Evolutionary conservation across 2,888 invertebrate species (phyloP).

Genomic region (Encarsia formosa): DNA sequence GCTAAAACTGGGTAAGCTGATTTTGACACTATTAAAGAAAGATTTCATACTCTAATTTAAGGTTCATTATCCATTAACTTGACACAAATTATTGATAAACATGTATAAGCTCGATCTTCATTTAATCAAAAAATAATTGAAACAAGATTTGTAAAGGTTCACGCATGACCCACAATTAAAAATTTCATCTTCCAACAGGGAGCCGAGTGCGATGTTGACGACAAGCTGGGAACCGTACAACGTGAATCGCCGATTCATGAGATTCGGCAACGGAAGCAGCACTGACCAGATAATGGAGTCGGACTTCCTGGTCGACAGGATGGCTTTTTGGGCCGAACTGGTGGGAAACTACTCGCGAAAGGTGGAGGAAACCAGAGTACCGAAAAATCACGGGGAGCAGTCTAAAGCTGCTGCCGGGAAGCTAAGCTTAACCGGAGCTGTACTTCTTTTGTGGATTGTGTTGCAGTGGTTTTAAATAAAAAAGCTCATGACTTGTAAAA

Average conservation of each 20-base stretch:
- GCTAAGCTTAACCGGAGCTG: no score
- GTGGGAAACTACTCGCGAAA: slow-evolving; percentile 31
- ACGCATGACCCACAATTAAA: no score
- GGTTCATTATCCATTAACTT: no score
- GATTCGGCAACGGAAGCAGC: slow-evolving; percentile 34
- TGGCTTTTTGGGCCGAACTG: slow-evolving; percentile 41
- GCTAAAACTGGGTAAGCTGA: slow-evolving; percentile 39
- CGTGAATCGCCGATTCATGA: slow-evolving; percentile 33
- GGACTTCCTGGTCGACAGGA: slow-evolving; percentile 35
- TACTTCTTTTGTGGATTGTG: no score
- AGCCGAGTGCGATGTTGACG: slow-evolving; percentile 35
- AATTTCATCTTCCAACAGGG: slow-evolving; percentile 26
- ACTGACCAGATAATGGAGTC: slow-evolving; percentile 32
- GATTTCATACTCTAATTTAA: no score
- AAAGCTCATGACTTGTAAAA: no score
- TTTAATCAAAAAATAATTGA: no score
- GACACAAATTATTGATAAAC: background rate
- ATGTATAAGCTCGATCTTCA: no score
- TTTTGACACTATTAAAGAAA: no score
- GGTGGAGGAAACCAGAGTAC: slow-evolving; percentile 4
- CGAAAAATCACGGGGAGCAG: background rate
- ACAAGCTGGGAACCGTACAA: slow-evolving; percentile 40
- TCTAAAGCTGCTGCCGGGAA: background rate
- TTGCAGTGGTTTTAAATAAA: no score
- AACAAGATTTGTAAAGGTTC: no score